A percentile compares a stretch with the other conserved stretches of the same genome.
phyloP scores from a whole-genome alignment of 2,113 vertebrate genomes.

The Numida meleagris region DNA sequence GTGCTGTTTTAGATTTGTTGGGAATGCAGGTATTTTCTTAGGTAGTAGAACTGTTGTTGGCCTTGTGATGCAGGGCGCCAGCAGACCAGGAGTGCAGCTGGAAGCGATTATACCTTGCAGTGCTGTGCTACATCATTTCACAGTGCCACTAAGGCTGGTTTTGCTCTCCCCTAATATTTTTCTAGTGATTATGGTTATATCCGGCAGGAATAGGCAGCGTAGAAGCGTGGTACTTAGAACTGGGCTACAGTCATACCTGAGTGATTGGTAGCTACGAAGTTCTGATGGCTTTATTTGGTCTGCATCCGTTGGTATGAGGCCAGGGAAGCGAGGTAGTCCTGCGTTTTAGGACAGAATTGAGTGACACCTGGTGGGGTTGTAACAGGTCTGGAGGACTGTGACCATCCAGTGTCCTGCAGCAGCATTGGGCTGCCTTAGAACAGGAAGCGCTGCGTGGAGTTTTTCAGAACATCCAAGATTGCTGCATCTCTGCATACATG shows the following conservation, averaged over 20 bases:
- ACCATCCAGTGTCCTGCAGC: neutral
- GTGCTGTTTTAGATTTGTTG: neutral
- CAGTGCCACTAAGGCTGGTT: neutral
- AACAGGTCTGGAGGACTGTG: neutral
- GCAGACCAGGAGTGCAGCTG: neutral
- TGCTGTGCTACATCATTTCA: neutral
- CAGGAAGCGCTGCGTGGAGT: neutral
- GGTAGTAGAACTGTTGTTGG: neutral
- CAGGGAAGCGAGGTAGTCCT: neutral
- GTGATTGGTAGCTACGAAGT: neutral
- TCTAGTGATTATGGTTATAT: rapidly evolving
- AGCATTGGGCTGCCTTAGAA: neutral
- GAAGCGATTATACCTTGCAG: neutral
- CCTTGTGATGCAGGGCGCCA: neutral
- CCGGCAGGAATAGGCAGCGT: neutral
- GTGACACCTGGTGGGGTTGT: neutral
- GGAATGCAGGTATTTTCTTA: neutral
- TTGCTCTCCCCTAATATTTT: neutral
- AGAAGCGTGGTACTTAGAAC: neutral
- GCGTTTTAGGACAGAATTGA: neutral
- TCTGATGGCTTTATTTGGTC: neutral
- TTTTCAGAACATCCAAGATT: neutral
- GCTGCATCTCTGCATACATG: neutral
- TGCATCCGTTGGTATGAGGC: rapidly evolving
- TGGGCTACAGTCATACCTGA: neutral